Conservation (phyloP, 2,888 invertebrate genomes). For the Drosophila greeni region DNA sequence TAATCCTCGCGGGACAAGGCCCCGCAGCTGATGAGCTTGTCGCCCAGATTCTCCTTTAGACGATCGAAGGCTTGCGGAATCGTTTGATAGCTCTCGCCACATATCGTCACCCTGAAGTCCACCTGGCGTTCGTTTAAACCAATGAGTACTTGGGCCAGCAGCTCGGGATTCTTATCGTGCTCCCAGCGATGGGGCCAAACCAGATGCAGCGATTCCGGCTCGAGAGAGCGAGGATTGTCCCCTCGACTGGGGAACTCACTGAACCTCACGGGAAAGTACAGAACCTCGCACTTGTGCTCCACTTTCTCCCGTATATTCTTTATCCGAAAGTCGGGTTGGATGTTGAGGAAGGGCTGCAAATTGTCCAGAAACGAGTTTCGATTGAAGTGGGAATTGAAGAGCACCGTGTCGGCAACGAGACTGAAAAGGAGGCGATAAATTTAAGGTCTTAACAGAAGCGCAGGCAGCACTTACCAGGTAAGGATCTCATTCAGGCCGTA, state of each 20-base stretch:
- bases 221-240: too few species aligned
- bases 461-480: slow-evolving; percentile 81
- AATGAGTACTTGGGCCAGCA: slow-evolving; percentile 81
- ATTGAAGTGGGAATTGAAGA: slow-evolving; percentile 87
- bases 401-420: slow-evolving; percentile 83
- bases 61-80: slow-evolving; percentile 82
- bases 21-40: slow-evolving; percentile 82
- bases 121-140: slow-evolving; percentile 80
- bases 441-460: not conserved
- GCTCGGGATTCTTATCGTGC: slow-evolving; percentile 86
- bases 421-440: slow-evolving; percentile 74
- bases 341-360: slow-evolving; percentile 82
- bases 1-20: slow-evolving; percentile 82
- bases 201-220: slow-evolving; percentile 80
- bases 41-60: slow-evolving; percentile 79
- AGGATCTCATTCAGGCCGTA: slow-evolving; percentile 87
- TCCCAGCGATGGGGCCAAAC: slow-evolving; percentile 90
- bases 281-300: slow-evolving; percentile 82
- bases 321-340: slow-evolving; percentile 83
- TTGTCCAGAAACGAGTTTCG: slow-evolving; percentile 83
- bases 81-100: slow-evolving; percentile 83
- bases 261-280: slow-evolving; percentile 83
- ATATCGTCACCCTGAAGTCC: slow-evolving; percentile 81
- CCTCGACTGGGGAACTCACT: slow-evolving; percentile 77
- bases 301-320: slow-evolving; percentile 81